Base-by-base conservation (phyloP, 2,113 vertebrate species). In the Eupsittula cactorum region DNA sequence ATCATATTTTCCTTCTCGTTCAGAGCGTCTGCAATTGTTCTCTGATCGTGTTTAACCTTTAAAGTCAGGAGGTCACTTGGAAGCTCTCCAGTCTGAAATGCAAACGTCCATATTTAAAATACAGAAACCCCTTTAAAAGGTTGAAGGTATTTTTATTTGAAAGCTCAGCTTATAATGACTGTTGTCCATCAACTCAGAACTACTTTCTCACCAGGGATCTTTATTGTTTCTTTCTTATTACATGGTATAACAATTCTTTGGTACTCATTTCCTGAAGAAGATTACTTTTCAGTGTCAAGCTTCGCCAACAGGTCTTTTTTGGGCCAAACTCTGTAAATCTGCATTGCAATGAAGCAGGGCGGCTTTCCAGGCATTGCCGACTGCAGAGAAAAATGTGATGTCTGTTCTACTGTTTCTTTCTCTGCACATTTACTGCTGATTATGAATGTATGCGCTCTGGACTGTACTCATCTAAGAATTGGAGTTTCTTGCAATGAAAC, bases 211-310 rank as follows among this genome's bases (percentile, higher is more conserved):
- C 96, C 91, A 97, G 96, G 81, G 97, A 96, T 92, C 92, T 97
- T 97, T 97, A 97, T 96, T 98, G 92, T 97, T 97, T 97, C 95
- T 96, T 97, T 97, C 97, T 97, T 97, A 96, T 97, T 97, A 95
- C 57, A 17, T 82, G 88, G 91, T 97, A 97, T 97, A 98, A 96
- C 93, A 97, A 90, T 88, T 97, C 95, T 97, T 97, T 97, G 96
- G 95, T 97, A 82, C 88, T 98, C 97, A 97, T 98, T 98, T 98
- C 97, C 98, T 97, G 96, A 96, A 97, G 95, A 98, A 98, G 95
- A 97, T 98, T 97, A 97, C 95, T 98, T 98, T 97, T 97, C 95
- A 96, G 96, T 95, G 95, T 97, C 96, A 97, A 95, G 89, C 94
- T 97, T 97, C 74, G 62, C 96, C 96, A 97, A 90, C 77, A 86